These are phyloP conservation scores for Quadroppia sp. DNA, from an alignment of 2,888 invertebrate species.

Conservation along the genomic window DNA sequence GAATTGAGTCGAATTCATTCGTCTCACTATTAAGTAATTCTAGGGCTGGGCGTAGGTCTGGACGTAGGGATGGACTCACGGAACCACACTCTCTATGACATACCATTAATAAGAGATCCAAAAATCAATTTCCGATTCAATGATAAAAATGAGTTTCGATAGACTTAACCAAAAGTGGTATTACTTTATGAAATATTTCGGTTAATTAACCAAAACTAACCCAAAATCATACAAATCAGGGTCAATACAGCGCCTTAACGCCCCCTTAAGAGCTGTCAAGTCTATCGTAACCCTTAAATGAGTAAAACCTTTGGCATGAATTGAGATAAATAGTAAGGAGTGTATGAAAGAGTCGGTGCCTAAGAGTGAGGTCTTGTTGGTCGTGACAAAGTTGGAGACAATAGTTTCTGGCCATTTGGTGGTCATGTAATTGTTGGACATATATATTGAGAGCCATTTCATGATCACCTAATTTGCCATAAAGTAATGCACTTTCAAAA, in stretches of 20 bases:
- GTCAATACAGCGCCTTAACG: too few species aligned
- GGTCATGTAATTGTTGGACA: constrained; percentile 57
- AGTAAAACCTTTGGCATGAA: constrained; percentile 52
- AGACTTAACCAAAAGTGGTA: too few species aligned
- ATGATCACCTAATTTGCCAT: constrained; percentile 58
- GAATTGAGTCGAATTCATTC: constrained; percentile 55
- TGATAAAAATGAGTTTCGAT: too few species aligned
- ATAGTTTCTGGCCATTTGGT: constrained; percentile 56
- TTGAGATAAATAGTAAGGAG: constrained; percentile 55
- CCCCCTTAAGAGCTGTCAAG: too few species aligned
- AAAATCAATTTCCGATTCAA: too few species aligned
- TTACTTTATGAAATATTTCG: too few species aligned
- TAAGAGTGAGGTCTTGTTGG: constrained; percentile 50
- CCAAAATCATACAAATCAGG: too few species aligned
- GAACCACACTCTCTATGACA: too few species aligned
- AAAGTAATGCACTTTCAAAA: constrained; percentile 57
- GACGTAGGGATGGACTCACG: constrained; percentile 54
- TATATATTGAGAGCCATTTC: constrained; percentile 57
- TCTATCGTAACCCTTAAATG: too few species aligned
- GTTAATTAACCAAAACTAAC: too few species aligned
- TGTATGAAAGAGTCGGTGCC: constrained; percentile 54
- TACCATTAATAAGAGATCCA: too few species aligned
- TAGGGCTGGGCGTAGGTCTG: constrained; percentile 55
- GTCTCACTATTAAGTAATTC: constrained; percentile 55
- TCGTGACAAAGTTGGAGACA: constrained; percentile 54